phyloP scores from a whole-genome alignment of 2,888 invertebrate species.

The Coremacera marginata region DNA sequence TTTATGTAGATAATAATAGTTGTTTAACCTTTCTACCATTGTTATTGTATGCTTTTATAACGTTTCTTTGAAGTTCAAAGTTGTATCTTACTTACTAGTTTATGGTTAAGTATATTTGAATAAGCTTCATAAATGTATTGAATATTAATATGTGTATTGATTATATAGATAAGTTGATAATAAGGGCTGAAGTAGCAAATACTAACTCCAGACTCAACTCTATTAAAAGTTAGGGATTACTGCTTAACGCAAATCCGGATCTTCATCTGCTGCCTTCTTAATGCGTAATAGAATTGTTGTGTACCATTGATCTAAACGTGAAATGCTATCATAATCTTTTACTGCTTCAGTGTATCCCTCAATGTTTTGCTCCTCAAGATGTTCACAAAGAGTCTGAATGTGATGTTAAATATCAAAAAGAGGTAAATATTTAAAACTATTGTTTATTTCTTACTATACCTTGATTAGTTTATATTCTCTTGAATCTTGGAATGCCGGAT shows the following conservation, averaged over 20 bases:
- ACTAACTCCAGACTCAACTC: background rate
- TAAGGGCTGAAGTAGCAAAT: background rate
- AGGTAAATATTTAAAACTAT: background rate
- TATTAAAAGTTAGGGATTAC: background rate
- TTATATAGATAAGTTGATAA: constrained; percentile 11
- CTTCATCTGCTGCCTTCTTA: constrained; percentile 90
- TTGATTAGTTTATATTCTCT: constrained; percentile 94
- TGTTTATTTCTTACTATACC: constrained; percentile 70
- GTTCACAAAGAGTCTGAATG: constrained; percentile 84
- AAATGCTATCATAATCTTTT: constrained; percentile 96
- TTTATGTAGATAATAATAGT: background rate
- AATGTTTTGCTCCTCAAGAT: constrained; percentile 94
- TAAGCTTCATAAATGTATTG: constrained; percentile 13
- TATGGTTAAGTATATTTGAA: constrained; percentile 6
- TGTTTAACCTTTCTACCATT: constrained; percentile 32
- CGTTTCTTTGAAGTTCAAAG: constrained; percentile 14
- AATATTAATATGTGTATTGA: constrained; percentile 18
- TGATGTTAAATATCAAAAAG: background rate
- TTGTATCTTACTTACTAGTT: constrained; percentile 24
- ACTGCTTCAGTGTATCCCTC: constrained; percentile 96
- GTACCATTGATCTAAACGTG: constrained; percentile 96
- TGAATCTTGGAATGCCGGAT: constrained; percentile 95
- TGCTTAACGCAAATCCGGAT: constrained; percentile 81
- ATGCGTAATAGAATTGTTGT: constrained; percentile 93
- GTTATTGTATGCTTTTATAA: constrained; percentile 46